phyloP scores from a whole-genome alignment of 2,888 invertebrate genomes.

The Gymnosoma rotundatum region DNA sequence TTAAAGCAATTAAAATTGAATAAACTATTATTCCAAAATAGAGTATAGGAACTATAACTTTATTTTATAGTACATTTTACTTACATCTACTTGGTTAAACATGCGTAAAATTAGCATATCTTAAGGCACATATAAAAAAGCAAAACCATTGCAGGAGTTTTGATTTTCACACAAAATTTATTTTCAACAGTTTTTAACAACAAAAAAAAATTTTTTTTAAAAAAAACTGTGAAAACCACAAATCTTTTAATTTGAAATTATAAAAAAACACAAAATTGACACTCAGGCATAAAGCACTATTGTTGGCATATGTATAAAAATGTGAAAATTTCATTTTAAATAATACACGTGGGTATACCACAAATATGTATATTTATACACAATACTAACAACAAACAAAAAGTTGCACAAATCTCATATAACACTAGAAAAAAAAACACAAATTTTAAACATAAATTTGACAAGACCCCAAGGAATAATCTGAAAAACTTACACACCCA shows the following conservation, averaged over 20 bases:
- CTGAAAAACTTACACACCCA: slow-evolving; percentile 15
- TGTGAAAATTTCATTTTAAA: slow-evolving; percentile 60
- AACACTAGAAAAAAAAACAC: slow-evolving; percentile 12
- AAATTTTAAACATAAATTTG: slow-evolving; percentile 61
- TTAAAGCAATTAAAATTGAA: no score
- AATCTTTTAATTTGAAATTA: slow-evolving; percentile 60
- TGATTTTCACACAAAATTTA: slow-evolving; percentile 1
- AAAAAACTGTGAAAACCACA: slow-evolving; percentile 53
- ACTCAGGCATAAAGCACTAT: slow-evolving; percentile 36
- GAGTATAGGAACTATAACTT: neutral
- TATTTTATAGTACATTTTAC: neutral
- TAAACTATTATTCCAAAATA: no score
- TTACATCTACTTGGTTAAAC: neutral
- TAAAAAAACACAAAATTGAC: slow-evolving; percentile 13
- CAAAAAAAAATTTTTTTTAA: slow-evolving; percentile 12
- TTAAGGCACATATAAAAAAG: slow-evolving; percentile 26
- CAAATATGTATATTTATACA: slow-evolving; percentile 27
- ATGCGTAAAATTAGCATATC: slow-evolving; percentile 25
- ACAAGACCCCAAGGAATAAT: slow-evolving; percentile 65
- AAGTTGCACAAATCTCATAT: slow-evolving; percentile 3
- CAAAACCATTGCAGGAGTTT: slow-evolving; percentile 42
- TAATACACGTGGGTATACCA: slow-evolving; percentile 64
- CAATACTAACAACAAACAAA: slow-evolving; percentile 5
- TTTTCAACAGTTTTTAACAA: neutral
- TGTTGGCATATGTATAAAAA: slow-evolving; percentile 48